Evolutionary conservation across 1,140 invertebrate genomes (phyloP).

Genomic region (Solen grandis): DNA sequence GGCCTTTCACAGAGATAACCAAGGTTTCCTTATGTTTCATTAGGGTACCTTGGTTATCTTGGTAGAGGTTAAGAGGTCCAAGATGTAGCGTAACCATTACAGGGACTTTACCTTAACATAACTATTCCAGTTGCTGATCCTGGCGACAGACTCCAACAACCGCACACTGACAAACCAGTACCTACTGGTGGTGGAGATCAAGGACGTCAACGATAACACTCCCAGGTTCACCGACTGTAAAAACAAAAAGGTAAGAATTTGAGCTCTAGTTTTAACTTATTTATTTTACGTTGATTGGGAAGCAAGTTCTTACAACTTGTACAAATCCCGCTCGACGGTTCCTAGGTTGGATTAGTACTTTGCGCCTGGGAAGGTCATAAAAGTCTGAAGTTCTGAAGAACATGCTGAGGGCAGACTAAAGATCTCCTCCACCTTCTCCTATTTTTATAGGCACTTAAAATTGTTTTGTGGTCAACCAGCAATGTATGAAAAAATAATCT

Average conservation of each 20-base stretch:
- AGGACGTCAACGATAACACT: constrained; percentile 94
- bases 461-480: too few relatives aligned
- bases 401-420: not conserved
- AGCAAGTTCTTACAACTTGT: not conserved
- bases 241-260: constrained; percentile 24
- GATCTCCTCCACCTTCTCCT: too few relatives aligned
- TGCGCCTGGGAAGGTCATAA: not conserved
- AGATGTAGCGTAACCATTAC: too few relatives aligned
- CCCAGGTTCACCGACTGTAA: constrained; percentile 81
- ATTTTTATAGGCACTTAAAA: too few relatives aligned
- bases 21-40: too few relatives aligned
- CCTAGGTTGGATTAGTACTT: too few relatives aligned
- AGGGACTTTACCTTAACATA: too few relatives aligned
- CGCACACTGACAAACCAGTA: constrained; percentile 52
- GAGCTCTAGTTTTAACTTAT: not conserved
- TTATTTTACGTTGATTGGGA: not conserved
- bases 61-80: too few relatives aligned
- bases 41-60: too few relatives aligned
- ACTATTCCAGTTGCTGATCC: constrained; percentile 59
- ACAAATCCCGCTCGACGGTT: not conserved
- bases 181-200: constrained; percentile 85
- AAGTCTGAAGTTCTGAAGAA: not conserved
- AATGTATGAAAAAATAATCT: too few relatives aligned
- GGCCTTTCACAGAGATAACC: too few relatives aligned
- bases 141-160: constrained; percentile 57